Evolutionary conservation across 1,140 invertebrate species (phyloP), one percentile per base, ranked within the genome.

Genomic region (Drosophila subpulchrella): DNA sequence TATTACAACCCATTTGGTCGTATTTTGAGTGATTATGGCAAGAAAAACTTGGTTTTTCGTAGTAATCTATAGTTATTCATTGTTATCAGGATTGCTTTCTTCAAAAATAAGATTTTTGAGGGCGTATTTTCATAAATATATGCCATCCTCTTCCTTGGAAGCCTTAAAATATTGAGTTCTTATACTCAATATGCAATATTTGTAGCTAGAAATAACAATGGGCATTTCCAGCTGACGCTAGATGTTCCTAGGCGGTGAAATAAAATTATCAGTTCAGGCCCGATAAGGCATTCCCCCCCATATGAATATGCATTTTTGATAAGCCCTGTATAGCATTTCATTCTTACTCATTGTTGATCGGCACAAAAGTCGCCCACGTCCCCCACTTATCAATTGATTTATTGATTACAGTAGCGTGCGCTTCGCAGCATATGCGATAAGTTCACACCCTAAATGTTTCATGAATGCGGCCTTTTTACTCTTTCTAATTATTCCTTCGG

Each of bases 381-480:
- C 17, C 17, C 53, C 6, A 20, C 8, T 71, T 71, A 71, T 71
- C 68, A 72, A 48, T 50, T 71, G 42, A 71, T 57, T 71, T 71
- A 72, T 72, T 72, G 66, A 71, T 71, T 58, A 42, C n/a, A 41
- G 63, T 48, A 41, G 36, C 36, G 42, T 57, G 36, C 15, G 13
- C 15, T 12, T 6, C 6, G 13, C 11, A 57, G 34, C 68, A 72
- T 56, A 58, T 72, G 68, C 20, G 42, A 39, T 68, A 68, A 44
- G 32, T 71, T 72, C 44, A 13, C 68, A 71, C 15, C 15, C 17
- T 46, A 53, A 71, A 72, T 50, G 17, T 58, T 39, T 41, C 41
- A 71, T 36, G 5, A 36, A n/a, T 6, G 17, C 44, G 2, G 12
- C 11, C 6, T 13, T 12, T 24, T 24, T 17, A 39, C 15, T 20